phyloP scores from a whole-genome alignment of 2,888 invertebrate genomes.

The Drosophila vallismaia region DNA sequence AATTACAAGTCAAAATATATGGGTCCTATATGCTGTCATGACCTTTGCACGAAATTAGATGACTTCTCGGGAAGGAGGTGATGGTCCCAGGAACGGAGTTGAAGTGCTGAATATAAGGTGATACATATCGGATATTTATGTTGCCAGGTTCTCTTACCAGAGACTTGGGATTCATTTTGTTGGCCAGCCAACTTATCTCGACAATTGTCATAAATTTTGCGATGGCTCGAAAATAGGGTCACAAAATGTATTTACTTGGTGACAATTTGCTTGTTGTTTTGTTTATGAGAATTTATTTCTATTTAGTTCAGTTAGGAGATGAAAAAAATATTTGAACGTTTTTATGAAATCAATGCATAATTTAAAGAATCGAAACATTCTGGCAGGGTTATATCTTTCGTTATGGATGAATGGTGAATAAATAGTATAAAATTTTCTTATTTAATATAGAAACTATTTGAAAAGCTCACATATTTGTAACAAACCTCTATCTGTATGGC shows the following conservation, averaged over 20 bases:
- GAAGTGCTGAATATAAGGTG: conserved; percentile 53
- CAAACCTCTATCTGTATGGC: neutral
- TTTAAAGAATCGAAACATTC: too few relatives aligned
- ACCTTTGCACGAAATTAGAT: conserved; percentile 67
- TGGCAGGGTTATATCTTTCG: too few relatives aligned
- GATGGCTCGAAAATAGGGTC: conserved; percentile 8
- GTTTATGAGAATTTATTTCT: neutral
- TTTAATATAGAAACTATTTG: neutral
- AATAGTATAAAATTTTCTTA: neutral
- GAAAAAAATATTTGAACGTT: too few relatives aligned
- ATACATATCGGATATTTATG: conserved; percentile 72
- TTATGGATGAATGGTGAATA: neutral
- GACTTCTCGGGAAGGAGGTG: conserved; percentile 5
- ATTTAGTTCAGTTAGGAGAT: neutral
- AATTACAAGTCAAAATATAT: conserved; percentile 72
- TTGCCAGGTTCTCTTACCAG: conserved; percentile 22
- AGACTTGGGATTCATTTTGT: conserved; percentile 14
- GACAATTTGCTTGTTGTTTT: neutral
- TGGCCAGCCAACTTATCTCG: conserved; percentile 23
- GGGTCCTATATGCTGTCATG: conserved; percentile 69
- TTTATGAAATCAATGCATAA: too few relatives aligned
- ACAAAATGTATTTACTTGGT: conserved; percentile 8
- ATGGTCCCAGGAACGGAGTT: conserved; percentile 14
- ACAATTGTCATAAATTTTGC: conserved; percentile 25
- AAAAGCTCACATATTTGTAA: neutral